Evolutionary conservation across 2,888 invertebrate genomes (phyloP), one percentile per base, ranked within the genome.

Genomic region (Scaptomyza tumidula): DNA sequence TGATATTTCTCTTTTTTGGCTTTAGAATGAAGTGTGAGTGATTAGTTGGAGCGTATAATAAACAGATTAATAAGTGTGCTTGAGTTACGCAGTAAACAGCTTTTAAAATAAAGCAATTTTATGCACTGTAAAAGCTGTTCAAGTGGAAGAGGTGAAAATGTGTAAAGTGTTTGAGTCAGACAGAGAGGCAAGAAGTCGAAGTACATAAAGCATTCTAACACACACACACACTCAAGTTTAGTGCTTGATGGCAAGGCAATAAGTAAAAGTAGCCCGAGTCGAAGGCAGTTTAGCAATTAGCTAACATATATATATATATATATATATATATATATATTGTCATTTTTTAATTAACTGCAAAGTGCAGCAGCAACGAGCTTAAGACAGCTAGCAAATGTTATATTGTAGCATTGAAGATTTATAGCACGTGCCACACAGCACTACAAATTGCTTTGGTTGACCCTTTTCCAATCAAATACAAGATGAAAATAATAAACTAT

Each of bases 311-410:
- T n/a, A n/a, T n/a, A n/a, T n/a, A n/a, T n/a, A n/a, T n/a, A n/a
- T n/a, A n/a, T n/a, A n/a, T n/a, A n/a, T n/a, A n/a, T n/a, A n/a
- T n/a, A n/a, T n/a, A n/a, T n/a, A n/a, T n/a, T n/a, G n/a, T n/a
- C 72, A 75, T 70, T 85, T 85, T 81, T 81, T 82, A 81, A 81
- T 81, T 81, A 81, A 82, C 80, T 75, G 72, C 39, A 55, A 71
- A 71, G 29, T 41, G 46, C 48, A 41, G 56, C 46, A 49, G 53
- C 41, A 41, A 16, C 13, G 11, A 48, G 31, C 48, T 41, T 4
- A 16, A 52, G 68, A 45, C 54, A 55, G 41, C 52, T 19, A 44
- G 39, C 24, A 31, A 63, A 63, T 62, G 54, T 57, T 52, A 68
- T 73, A 71, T 61, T 55, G 54, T 54, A 19, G 14, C 39, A 14